A percentile compares a stretch with the other conserved stretches of the same genome.
Evolutionary conservation across 2,888 invertebrate genomes (phyloP).

Genomic region (Sipha maydis): DNA sequence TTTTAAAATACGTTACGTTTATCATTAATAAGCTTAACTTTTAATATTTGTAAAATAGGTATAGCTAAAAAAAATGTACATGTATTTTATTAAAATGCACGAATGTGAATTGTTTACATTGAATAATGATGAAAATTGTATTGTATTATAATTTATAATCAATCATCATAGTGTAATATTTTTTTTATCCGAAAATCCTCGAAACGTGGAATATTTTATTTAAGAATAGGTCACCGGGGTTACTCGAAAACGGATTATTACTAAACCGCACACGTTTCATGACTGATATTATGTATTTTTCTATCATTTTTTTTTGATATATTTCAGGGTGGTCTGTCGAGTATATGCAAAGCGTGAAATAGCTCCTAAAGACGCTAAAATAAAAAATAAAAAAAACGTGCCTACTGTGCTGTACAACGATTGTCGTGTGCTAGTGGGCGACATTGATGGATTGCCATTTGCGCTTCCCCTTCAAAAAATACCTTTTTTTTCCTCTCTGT

Average conservation of each 20-base stretch:
- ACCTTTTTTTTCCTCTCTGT: slow-evolving; percentile 27
- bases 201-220: slow-evolving; percentile 51
- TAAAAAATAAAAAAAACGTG: slow-evolving; percentile 37
- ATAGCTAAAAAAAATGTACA: too few relatives aligned
- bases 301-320: slow-evolving; percentile 24
- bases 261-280: slow-evolving; percentile 54
- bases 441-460: slow-evolving; percentile 60
- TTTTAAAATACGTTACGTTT: too few relatives aligned
- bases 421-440: slow-evolving; percentile 49
- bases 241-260: slow-evolving; percentile 57
- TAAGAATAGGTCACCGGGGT: slow-evolving; percentile 29
- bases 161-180: slow-evolving; percentile 1
- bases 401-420: slow-evolving; percentile 47
- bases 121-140: too few relatives aligned
- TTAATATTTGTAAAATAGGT: too few relatives aligned
- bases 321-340: slow-evolving; percentile 53
- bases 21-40: too few relatives aligned
- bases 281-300: slow-evolving; percentile 56
- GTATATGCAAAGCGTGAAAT: slow-evolving; percentile 56
- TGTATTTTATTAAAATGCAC: too few relatives aligned
- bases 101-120: too few relatives aligned
- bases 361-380: slow-evolving; percentile 51
- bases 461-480: slow-evolving; percentile 45
- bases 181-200: slow-evolving; percentile 24
- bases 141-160: slow-evolving; percentile 13